Evolutionary conservation across 2,888 invertebrate genomes (phyloP).

Genomic region (Lampropteryx suffumata): DNA sequence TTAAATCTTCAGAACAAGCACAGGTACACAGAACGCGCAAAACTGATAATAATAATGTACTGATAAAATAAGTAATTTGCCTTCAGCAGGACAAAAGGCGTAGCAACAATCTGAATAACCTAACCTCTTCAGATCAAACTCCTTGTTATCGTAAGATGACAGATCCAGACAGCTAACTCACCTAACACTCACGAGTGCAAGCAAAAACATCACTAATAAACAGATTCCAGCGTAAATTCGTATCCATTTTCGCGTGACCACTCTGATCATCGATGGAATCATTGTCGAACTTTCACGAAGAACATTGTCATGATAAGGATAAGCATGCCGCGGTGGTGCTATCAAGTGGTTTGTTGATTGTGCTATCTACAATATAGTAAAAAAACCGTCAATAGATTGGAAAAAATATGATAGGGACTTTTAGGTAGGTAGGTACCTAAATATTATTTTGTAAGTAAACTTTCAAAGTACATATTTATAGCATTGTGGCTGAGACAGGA

Average conservation of each 20-base stretch:
- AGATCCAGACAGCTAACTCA: constrained; percentile 39
- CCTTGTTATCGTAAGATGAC: not conserved
- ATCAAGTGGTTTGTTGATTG: constrained; percentile 7
- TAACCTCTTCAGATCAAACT: not conserved
- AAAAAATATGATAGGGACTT: not conserved
- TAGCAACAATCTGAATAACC: not conserved
- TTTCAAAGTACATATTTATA: no score
- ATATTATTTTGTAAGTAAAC: no score
- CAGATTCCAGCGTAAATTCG: constrained; percentile 45
- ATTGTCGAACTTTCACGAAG: constrained; percentile 59
- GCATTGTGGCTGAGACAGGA: no score
- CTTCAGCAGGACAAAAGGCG: not conserved
- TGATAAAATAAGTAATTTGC: no score
- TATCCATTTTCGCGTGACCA: constrained; percentile 48
- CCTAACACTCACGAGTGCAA: constrained; percentile 40
- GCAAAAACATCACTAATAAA: constrained; percentile 41
- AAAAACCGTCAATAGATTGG: not conserved
- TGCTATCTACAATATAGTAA: constrained; percentile 2
- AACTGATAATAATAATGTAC: no score
- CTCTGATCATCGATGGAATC: constrained; percentile 46
- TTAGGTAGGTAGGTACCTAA: no score
- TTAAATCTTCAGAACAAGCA: no score
- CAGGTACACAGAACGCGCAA: no score
- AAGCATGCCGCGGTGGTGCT: constrained; percentile 10
- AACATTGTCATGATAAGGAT: constrained; percentile 34